Conservation (phyloP, 2,113 vertebrate species). For the Pagrus major region DNA sequence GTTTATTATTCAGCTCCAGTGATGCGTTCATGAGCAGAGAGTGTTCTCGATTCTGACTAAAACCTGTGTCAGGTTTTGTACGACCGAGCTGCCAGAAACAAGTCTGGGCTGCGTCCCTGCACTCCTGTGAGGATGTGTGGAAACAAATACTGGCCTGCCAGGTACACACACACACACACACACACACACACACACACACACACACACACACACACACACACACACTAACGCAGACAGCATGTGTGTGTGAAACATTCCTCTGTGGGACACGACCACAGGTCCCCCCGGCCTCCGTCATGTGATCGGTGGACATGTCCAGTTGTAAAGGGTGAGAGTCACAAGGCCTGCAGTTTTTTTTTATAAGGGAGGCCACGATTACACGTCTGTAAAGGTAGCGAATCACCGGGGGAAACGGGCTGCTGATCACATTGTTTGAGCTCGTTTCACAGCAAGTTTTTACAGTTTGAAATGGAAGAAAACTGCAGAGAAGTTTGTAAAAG, state of each 20-base stretch:
- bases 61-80: background rate
- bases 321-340: conserved; percentile 13
- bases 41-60: background rate
- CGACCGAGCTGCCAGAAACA: background rate
- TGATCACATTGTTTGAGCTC: background rate
- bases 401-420: background rate
- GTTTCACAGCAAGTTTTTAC: too few species aligned
- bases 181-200: background rate
- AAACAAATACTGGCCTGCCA: background rate
- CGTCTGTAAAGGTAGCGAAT: background rate
- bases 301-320: background rate
- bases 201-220: background rate
- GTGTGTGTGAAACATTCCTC: conserved; percentile 65
- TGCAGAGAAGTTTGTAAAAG: too few species aligned
- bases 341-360: background rate
- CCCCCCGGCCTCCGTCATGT: conserved; percentile 38
- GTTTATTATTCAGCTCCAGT: background rate
- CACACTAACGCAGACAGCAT: background rate
- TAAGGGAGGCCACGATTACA: background rate
- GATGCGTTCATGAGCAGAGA: background rate
- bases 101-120: background rate
- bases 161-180: background rate
- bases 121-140: background rate
- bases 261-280: background rate
- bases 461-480: too few species aligned